phyloP scores from a whole-genome alignment of 2,888 invertebrate genomes.

The Lepidochrysops patricia region DNA sequence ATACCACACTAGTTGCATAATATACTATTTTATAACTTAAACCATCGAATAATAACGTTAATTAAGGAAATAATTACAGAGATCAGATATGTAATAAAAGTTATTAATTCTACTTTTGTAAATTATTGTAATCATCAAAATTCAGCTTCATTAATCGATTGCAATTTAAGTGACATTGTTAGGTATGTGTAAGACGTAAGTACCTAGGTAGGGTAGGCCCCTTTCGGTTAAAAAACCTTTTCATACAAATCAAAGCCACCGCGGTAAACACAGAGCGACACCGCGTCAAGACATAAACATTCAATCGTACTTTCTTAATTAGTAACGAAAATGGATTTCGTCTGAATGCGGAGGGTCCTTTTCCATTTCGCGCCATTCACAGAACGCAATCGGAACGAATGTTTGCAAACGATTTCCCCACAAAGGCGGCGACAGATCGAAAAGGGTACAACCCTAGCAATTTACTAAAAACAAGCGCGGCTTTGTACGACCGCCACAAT shows the following conservation, averaged over 20 bases:
- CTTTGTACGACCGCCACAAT: constrained; percentile 33
- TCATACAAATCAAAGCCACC: not conserved
- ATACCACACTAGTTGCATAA: too few relatives aligned
- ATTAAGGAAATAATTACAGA: too few relatives aligned
- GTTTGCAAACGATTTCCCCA: constrained; percentile 46
- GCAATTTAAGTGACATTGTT: too few relatives aligned
- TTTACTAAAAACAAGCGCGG: constrained; percentile 60
- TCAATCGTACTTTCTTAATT: constrained; percentile 26
- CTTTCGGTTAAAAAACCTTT: too few relatives aligned
- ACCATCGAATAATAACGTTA: too few relatives aligned
- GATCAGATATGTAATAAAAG: too few relatives aligned
- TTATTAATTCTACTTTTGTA: too few relatives aligned
- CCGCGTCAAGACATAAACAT: constrained; percentile 1
- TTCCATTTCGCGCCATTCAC: constrained; percentile 29
- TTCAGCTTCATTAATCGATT: too few relatives aligned
- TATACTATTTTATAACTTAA: too few relatives aligned
- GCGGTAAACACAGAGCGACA: not conserved
- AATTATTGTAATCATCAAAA: too few relatives aligned
- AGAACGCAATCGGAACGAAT: constrained; percentile 33
- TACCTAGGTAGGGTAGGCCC: too few relatives aligned
- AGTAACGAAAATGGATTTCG: constrained; percentile 31
- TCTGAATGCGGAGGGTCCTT: constrained; percentile 28
- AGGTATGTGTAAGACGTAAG: too few relatives aligned
- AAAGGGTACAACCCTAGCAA: constrained; percentile 48
- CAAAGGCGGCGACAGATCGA: constrained; percentile 36